Conservation (phyloP, 1,140 invertebrate species). For the Asobara japonica region DNA sequence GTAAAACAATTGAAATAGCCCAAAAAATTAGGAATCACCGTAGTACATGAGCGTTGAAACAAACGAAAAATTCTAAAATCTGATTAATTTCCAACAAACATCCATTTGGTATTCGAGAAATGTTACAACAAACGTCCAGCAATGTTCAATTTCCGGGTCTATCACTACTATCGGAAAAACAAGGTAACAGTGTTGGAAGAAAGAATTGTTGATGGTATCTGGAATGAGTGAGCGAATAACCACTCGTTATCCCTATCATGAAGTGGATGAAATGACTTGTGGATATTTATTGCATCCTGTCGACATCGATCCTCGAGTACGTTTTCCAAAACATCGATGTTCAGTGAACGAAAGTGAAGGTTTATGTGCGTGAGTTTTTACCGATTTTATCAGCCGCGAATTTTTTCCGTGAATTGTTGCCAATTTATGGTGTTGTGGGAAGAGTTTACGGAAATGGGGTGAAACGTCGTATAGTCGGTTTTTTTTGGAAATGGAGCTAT, state of each 20-base stretch:
- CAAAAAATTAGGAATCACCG: no score
- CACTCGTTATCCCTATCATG: background rate
- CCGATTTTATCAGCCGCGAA: background rate
- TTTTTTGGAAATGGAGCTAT: background rate
- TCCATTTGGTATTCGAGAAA: no score
- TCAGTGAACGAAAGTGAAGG: background rate
- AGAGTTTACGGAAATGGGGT: background rate
- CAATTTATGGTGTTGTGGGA: background rate
- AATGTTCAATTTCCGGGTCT: no score
- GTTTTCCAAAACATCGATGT: background rate
- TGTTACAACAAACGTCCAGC: no score
- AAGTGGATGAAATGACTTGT: slow-evolving; percentile 15
- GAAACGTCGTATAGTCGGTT: background rate
- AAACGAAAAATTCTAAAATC: no score
- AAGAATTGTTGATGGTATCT: background rate
- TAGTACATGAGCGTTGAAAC: no score
- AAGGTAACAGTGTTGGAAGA: no score
- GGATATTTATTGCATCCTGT: slow-evolving; percentile 25
- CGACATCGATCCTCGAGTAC: background rate
- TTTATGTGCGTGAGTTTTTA: background rate
- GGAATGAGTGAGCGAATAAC: background rate
- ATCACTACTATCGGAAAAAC: no score
- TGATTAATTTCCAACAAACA: no score
- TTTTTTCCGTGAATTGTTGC: background rate
- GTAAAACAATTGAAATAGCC: no score